Evolutionary conservation across 2,113 vertebrate species (phyloP).

Genomic region (Hippocampus abdominalis): DNA sequence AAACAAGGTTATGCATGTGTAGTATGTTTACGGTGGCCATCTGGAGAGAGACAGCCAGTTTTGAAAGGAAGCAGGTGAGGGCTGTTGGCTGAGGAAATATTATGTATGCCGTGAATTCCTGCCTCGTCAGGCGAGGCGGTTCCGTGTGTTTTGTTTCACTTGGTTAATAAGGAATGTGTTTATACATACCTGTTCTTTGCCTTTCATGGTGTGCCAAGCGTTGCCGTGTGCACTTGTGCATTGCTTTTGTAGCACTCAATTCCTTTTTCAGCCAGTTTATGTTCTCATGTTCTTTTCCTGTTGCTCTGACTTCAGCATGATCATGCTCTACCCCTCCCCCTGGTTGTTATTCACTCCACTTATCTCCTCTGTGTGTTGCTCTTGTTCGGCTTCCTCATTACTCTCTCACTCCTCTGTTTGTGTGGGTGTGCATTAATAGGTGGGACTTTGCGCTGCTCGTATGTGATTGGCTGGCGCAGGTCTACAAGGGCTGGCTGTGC

Average conservation of each 20-base stretch:
- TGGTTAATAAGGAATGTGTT: constrained; percentile 1
- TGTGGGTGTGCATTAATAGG: constrained; percentile 71
- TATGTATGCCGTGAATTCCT: constrained; percentile 5
- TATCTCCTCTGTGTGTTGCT: constrained; percentile 43
- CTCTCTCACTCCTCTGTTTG: constrained; percentile 57
- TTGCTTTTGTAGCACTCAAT: constrained; percentile 22
- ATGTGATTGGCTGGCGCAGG: constrained; percentile 67
- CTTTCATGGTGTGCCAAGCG: background rate
- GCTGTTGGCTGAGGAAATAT: constrained; percentile 27
- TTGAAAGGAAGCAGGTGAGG: constrained; percentile 43
- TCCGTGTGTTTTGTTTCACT: constrained; percentile 12
- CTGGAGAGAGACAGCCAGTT: constrained; percentile 25
- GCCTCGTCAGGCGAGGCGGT: constrained; percentile 14
- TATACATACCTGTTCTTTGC: constrained; percentile 4
- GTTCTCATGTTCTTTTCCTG: constrained; percentile 56
- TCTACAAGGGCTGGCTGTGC: constrained; percentile 54
- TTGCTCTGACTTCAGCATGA: constrained; percentile 54
- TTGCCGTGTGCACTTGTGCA: constrained; percentile 6
- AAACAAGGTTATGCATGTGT: constrained; percentile 50
- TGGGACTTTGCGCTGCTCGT: constrained; percentile 52
- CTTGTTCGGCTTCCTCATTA: constrained; percentile 54
- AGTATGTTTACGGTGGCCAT: constrained; percentile 41
- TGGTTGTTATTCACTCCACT: constrained; percentile 41
- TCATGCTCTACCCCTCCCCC: constrained; percentile 53
- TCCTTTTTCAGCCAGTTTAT: constrained; percentile 41